These are phyloP conservation scores for Ophion ventricosus DNA, from an alignment of 2,888 invertebrate genomes.

Conservation along the genomic window DNA sequence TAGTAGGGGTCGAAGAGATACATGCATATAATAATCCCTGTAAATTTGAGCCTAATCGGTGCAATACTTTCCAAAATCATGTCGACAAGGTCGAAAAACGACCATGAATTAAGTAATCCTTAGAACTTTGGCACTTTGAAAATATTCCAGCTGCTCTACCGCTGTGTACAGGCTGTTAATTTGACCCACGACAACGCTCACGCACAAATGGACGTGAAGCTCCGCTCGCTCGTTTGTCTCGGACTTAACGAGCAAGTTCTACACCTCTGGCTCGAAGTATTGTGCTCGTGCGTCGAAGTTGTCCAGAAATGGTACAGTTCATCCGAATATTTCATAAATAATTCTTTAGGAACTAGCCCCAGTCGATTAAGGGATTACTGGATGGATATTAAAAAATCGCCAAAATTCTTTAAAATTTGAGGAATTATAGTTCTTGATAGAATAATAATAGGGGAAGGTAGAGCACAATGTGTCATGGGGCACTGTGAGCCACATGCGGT, in stretches of 20 bases:
- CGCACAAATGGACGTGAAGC: slow-evolving; percentile 99
- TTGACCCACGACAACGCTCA: slow-evolving; percentile 97
- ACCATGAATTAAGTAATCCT: slow-evolving; percentile 39
- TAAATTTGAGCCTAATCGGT: too few species aligned
- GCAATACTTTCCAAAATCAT: too few species aligned
- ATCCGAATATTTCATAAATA: background rate
- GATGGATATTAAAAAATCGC: too few species aligned
- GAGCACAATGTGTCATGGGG: too few species aligned
- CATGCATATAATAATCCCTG: too few species aligned
- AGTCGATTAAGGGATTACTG: too few species aligned
- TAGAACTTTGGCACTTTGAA: slow-evolving; percentile 39
- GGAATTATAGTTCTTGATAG: too few species aligned
- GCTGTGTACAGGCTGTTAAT: slow-evolving; percentile 98
- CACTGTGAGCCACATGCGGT: too few species aligned
- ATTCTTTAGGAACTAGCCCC: background rate
- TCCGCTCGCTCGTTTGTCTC: slow-evolving; percentile 96
- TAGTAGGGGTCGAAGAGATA: too few species aligned
- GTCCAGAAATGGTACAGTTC: slow-evolving; percentile 95
- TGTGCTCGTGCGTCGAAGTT: slow-evolving; percentile 96
- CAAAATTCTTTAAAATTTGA: too few species aligned
- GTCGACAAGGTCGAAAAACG: too few species aligned
- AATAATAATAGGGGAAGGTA: too few species aligned
- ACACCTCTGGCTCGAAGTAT: slow-evolving; percentile 98
- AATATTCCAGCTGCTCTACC: slow-evolving; percentile 88
- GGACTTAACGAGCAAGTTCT: slow-evolving; percentile 99